Evolutionary conservation across 2,888 invertebrate species (phyloP).

Genomic region (Tachina grossa): DNA sequence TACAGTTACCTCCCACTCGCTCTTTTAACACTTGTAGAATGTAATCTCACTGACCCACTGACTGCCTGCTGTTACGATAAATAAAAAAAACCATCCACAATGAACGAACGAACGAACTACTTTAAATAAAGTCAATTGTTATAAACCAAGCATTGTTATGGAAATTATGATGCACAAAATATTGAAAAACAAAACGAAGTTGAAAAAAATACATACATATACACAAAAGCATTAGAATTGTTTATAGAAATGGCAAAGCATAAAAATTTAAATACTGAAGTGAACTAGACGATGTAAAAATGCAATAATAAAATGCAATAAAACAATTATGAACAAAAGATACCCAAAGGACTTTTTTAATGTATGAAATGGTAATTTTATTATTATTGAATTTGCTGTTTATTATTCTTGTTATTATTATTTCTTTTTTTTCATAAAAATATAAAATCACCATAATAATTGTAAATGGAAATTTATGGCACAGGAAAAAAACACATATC

Average conservation of each 20-base stretch:
- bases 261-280: conserved; percentile 36
- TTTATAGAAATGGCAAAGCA: conserved; percentile 17
- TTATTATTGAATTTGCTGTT: conserved; percentile 24
- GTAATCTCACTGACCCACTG: neutral
- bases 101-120: conserved; percentile 24
- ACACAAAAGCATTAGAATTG: conserved; percentile 5
- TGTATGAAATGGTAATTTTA: conserved; percentile 18
- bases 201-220: neutral
- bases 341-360: conserved; percentile 31
- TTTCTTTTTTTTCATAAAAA: neutral
- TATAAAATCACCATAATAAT: conserved; percentile 13
- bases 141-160: conserved; percentile 52
- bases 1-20: no score
- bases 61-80: neutral
- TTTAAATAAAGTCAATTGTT: conserved; percentile 53
- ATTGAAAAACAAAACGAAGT: conserved; percentile 1
- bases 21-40: no score
- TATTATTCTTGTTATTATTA: neutral
- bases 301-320: conserved; percentile 20
- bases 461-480: neutral
- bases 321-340: conserved; percentile 21
- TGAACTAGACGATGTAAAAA: conserved; percentile 12
- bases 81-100: neutral
- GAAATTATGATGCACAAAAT: conserved; percentile 56
- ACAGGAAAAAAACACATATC: neutral